Conservation (phyloP, 2,888 invertebrate species). For the Branchellion lobata region DNA sequence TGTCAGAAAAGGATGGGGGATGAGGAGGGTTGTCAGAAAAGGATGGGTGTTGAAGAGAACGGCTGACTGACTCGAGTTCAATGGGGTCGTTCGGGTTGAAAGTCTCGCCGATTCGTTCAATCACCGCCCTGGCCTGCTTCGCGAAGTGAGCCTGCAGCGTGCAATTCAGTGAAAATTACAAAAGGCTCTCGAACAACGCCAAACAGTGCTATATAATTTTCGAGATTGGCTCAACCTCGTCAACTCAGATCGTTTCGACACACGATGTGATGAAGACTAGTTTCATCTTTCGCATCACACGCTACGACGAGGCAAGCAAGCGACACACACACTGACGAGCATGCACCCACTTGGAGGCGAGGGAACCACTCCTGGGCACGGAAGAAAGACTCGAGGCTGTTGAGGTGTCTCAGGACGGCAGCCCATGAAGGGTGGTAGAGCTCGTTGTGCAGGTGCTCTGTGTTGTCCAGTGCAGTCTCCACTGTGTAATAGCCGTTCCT, state of each 20-base stretch:
- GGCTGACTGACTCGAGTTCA: neutral
- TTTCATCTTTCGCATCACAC: no score
- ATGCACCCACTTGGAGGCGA: neutral
- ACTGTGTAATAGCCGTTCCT: constrained; percentile 37
- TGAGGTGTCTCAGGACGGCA: constrained; percentile 20
- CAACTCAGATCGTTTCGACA: no score
- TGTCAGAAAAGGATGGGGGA: no score
- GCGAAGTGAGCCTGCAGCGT: neutral
- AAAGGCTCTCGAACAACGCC: no score
- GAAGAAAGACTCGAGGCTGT: constrained; percentile 31
- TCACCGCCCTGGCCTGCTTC: neutral
- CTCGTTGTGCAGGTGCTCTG: constrained; percentile 23
- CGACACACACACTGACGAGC: no score
- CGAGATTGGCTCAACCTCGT: no score
- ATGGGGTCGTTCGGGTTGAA: neutral
- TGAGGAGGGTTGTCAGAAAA: no score
- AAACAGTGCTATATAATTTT: no score
- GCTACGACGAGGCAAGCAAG: no score
- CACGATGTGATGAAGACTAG: no score
- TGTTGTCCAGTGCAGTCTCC: constrained; percentile 27
- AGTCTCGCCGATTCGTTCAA: neutral
- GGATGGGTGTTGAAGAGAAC: no score
- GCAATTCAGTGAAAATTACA: no score
- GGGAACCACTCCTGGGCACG: constrained; percentile 19
- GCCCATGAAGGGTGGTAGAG: constrained; percentile 13